phyloP scores from a whole-genome alignment of 2,888 invertebrate genomes.

The Erpobdella octoculata region DNA sequence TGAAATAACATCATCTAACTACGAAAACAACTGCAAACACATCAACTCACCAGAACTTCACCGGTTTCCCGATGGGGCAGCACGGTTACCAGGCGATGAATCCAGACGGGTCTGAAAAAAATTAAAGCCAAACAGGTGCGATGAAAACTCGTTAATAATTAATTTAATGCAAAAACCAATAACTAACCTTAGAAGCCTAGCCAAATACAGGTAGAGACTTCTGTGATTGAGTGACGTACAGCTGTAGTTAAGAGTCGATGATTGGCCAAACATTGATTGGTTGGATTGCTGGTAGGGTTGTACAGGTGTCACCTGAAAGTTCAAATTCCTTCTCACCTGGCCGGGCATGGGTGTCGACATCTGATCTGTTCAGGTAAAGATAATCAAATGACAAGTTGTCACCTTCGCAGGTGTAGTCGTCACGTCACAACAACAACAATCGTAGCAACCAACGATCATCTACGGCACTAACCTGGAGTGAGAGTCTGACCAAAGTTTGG shows the following conservation, averaged over 20 bases:
- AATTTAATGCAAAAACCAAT: too few relatives aligned
- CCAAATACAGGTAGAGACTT: slow-evolving; percentile 81
- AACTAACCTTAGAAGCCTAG: slow-evolving; percentile 64
- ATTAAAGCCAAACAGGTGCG: too few relatives aligned
- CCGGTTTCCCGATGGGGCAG: not conserved
- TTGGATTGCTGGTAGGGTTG: not conserved
- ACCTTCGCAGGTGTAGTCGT: too few relatives aligned
- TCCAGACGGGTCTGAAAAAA: slow-evolving; percentile 17
- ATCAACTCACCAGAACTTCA: not conserved
- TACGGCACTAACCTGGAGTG: not conserved
- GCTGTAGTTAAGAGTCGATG: not conserved
- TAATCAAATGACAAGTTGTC: too few relatives aligned
- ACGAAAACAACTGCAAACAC: too few relatives aligned
- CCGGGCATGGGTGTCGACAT: not conserved
- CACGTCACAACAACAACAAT: not conserved
- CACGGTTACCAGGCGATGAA: not conserved
- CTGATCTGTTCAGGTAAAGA: not conserved
- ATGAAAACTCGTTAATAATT: too few relatives aligned
- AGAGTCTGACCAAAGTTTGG: slow-evolving; percentile 40
- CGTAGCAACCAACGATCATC: slow-evolving; percentile 23
- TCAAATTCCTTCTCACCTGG: not conserved
- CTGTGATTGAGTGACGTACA: slow-evolving; percentile 75
- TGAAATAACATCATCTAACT: too few relatives aligned
- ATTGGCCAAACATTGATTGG: not conserved
- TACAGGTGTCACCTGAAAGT: not conserved